Evolutionary conservation across 2,797 vertebrate genomes (phyloP).

Genomic region (Acrocephalus scirpaceus): DNA sequence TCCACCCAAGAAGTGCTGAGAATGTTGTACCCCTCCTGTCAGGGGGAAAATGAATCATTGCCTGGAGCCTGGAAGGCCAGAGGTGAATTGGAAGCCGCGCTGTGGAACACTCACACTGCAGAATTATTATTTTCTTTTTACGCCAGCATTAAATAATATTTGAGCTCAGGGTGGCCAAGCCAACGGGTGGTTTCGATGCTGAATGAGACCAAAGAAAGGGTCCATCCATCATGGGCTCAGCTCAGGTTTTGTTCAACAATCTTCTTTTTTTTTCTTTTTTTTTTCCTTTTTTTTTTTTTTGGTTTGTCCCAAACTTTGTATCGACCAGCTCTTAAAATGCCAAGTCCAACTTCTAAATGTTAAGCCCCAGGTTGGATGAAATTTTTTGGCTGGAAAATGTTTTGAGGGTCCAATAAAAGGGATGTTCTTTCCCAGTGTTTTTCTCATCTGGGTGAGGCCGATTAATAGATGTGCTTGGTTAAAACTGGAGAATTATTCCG

Average conservation of each 20-base stretch:
- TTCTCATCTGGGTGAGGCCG: background rate
- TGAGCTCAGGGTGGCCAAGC: slow-evolving; percentile 52
- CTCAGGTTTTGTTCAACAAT: background rate
- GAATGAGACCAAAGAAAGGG: slow-evolving; percentile 39
- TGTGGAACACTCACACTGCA: slow-evolving; percentile 69
- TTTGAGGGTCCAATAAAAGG: background rate
- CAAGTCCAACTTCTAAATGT: background rate
- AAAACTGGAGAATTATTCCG: background rate
- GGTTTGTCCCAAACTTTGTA: background rate
- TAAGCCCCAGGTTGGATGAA: background rate
- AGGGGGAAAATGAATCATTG: slow-evolving; percentile 78
- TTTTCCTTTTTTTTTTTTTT: background rate
- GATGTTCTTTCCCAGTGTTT: slow-evolving; percentile 8
- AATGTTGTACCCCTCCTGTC: slow-evolving; percentile 70
- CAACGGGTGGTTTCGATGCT: slow-evolving; percentile 45
- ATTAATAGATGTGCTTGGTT: background rate
- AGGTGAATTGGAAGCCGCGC: slow-evolving; percentile 62
- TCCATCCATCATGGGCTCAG: slow-evolving; percentile 36
- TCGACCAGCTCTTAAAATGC: background rate
- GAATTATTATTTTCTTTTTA: slow-evolving; percentile 73
- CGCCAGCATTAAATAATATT: slow-evolving; percentile 61
- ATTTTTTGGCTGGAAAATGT: slow-evolving; percentile 20
- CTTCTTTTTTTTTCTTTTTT: background rate
- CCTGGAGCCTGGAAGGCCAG: slow-evolving; percentile 70
- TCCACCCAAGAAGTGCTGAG: slow-evolving; percentile 78